Evolutionary conservation across 2,113 vertebrate genomes (phyloP).

Genomic region (Merops nubicus): DNA sequence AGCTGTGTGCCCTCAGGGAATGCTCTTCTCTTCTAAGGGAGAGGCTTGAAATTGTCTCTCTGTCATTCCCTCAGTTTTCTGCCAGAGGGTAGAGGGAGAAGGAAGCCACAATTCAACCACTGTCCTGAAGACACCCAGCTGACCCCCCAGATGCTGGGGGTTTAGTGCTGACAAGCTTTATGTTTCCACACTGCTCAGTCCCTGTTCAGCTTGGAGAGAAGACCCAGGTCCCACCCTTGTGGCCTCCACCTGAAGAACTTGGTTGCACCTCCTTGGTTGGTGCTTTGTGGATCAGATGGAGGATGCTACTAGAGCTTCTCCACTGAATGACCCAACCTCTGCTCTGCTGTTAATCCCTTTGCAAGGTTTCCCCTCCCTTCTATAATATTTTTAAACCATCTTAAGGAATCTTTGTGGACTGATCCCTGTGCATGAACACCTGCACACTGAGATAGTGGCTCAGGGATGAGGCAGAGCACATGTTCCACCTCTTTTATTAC

Average conservation of each 20-base stretch:
- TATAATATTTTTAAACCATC: not conserved
- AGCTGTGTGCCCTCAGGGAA: not conserved
- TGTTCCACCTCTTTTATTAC: accelerated
- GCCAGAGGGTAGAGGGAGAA: not conserved
- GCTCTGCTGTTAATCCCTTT: conserved; percentile 44
- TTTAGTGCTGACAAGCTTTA: not conserved
- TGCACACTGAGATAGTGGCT: not conserved
- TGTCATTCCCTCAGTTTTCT: not conserved
- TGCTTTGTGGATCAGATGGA: not conserved
- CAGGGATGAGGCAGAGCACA: not conserved
- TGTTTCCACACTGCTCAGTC: not conserved
- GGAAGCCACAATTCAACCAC: not conserved
- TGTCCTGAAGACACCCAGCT: not conserved
- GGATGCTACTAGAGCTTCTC: not conserved
- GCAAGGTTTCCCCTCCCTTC: too few species aligned
- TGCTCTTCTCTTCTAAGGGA: not conserved
- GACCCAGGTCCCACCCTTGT: not conserved
- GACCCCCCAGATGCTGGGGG: not conserved
- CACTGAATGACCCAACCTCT: accelerated
- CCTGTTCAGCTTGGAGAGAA: not conserved
- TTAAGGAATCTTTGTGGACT: not conserved
- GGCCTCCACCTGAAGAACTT: not conserved
- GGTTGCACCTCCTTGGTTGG: too few species aligned
- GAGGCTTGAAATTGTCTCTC: not conserved
- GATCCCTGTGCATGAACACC: accelerated